Percentiles rank a stretch among this genome's conserved stretches.
Conservation (phyloP, 2,113 vertebrate genomes). For the Neoarius graeffei region DNA sequence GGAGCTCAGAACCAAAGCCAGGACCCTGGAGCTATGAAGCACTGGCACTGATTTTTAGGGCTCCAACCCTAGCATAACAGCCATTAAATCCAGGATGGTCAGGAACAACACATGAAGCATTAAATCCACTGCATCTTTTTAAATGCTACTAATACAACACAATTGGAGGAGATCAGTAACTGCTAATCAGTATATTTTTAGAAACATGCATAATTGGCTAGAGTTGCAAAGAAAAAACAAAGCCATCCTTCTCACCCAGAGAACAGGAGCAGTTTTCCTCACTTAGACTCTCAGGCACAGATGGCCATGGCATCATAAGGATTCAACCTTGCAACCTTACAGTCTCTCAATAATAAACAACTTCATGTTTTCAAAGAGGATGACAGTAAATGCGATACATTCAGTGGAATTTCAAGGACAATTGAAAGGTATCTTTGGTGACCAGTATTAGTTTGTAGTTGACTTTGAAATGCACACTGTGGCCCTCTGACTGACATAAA, state of each 20-base stretch:
- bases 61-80: background rate
- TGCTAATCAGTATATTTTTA: background rate
- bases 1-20: background rate
- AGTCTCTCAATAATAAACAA: background rate
- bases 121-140: background rate
- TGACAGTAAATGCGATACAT: background rate
- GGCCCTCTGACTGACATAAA: background rate
- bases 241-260: background rate
- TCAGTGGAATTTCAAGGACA: constrained; percentile 1
- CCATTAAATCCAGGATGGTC: background rate
- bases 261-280: background rate
- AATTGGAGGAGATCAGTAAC: background rate
- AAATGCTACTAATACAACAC: background rate
- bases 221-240: background rate
- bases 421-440: background rate
- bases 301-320: background rate
- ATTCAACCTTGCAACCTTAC: background rate
- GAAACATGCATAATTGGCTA: background rate
- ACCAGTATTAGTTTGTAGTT: constrained; percentile 14
- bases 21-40: background rate
- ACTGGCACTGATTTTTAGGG: too few relatives aligned
- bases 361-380: background rate
- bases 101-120: background rate
- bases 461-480: background rate
- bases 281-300: background rate